phyloP scores from a whole-genome alignment of 2,797 vertebrate species.

The Holocentrus rufus region DNA sequence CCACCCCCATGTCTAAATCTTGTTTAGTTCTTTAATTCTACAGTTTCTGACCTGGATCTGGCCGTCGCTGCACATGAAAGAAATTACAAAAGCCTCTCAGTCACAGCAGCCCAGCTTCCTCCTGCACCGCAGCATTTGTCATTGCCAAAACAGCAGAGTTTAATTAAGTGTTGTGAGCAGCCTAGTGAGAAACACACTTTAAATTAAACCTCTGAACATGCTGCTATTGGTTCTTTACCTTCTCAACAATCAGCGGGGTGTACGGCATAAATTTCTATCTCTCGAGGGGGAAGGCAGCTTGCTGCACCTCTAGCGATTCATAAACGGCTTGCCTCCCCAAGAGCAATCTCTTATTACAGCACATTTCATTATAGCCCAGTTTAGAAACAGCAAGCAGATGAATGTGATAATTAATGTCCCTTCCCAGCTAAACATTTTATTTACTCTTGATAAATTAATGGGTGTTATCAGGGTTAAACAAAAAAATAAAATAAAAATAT shows the following conservation, averaged over 20 bases:
- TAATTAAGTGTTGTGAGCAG: conserved; percentile 99
- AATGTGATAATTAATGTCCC: conserved; percentile 94
- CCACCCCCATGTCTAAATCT: conserved; percentile 81
- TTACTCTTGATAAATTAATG: conserved; percentile 89
- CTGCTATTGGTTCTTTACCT: conserved; percentile 98
- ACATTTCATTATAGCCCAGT: conserved; percentile 91
- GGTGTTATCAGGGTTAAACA: conserved; percentile 78
- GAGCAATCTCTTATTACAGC: conserved; percentile 88
- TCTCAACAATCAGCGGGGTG: conserved; percentile 94
- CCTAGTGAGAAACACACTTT: conserved; percentile 99
- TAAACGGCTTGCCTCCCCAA: conserved; percentile 87
- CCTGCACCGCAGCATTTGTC: conserved; percentile 96
- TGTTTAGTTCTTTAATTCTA: conserved; percentile 88
- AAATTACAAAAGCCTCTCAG: conserved; percentile 93
- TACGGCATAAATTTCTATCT: conserved; percentile 92
- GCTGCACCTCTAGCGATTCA: conserved; percentile 89
- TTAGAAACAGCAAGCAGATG: conserved; percentile 87
- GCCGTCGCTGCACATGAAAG: conserved; percentile 92
- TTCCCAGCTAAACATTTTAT: conserved; percentile 90
- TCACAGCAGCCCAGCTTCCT: conserved; percentile 91
- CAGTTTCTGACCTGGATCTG: conserved; percentile 89
- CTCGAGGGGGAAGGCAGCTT: conserved; percentile 87
- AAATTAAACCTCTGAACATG: conserved; percentile 98
- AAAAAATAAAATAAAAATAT: conserved; percentile 1
- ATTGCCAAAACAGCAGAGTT: conserved; percentile 99